Conservation (phyloP, 2,113 vertebrate species). For the Mus pahari region DNA sequence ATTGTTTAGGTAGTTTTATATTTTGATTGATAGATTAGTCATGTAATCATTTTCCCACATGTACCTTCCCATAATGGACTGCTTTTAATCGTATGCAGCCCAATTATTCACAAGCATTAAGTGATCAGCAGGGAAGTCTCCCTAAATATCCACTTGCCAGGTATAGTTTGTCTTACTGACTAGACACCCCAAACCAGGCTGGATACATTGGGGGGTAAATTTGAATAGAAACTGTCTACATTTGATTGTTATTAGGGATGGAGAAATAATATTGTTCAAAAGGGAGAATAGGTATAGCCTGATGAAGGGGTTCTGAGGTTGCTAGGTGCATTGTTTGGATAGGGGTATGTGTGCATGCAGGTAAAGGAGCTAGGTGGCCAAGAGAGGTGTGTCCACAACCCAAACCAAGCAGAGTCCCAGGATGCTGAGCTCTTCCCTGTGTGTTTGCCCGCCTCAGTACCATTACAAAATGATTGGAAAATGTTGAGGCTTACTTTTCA, state of each 20-base stretch:
- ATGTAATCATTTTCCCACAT: background rate
- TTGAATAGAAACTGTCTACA: background rate
- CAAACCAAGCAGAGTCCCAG: background rate
- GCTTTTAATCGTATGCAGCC: background rate
- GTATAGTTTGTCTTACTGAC: background rate
- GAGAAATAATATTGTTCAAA: background rate
- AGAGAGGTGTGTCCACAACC: no score
- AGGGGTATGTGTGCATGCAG: background rate
- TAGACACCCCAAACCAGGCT: background rate
- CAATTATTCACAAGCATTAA: background rate
- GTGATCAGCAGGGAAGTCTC: background rate
- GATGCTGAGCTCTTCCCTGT: no score
- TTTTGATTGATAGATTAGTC: background rate
- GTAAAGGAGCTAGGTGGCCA: background rate
- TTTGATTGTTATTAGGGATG: background rate
- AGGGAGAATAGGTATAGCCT: background rate
- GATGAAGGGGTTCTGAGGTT: background rate
- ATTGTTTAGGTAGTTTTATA: background rate
- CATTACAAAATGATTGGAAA: background rate
- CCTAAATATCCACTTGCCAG: background rate
- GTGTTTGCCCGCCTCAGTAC: background rate
- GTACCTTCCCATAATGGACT: background rate
- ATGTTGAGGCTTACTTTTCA: background rate
- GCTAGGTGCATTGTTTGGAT: background rate
- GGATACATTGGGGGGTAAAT: background rate